Percentiles rank a stretch among this genome's conserved stretches.
Conservation (phyloP, 1,140 invertebrate species). For the Harpegnathos saltator region DNA sequence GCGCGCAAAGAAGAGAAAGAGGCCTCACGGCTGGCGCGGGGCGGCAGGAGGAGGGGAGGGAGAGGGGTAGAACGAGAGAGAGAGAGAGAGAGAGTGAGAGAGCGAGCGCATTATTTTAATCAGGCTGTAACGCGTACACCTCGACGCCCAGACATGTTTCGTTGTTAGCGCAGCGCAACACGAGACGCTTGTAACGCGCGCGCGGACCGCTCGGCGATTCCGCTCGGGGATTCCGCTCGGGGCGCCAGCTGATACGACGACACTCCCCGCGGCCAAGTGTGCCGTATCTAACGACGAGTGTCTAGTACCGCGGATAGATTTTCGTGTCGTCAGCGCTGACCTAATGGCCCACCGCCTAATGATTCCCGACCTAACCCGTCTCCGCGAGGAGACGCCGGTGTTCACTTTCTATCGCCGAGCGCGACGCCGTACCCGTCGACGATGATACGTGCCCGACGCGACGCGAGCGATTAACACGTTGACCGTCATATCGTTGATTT, state of each 20-base stretch:
- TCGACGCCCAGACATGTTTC: conserved; percentile 40
- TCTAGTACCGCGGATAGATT: conserved; percentile 44
- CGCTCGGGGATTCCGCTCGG: background rate
- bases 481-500: too few relatives aligned
- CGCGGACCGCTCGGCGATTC: background rate
- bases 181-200: conserved; percentile 31
- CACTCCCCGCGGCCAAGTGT: conserved; percentile 11
- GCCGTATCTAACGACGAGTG: conserved; percentile 11
- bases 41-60: too few relatives aligned
- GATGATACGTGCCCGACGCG: too few relatives aligned
- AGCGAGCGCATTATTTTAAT: conserved; percentile 39
- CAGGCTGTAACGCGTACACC: conserved; percentile 34
- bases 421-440: background rate
- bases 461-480: conserved; percentile 5
- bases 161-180: conserved; percentile 19
- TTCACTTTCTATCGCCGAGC: conserved; percentile 6
- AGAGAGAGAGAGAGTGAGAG: background rate
- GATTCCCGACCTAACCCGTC: too few relatives aligned
- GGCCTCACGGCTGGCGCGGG: background rate
- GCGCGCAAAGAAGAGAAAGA: conserved; percentile 21
- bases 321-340: conserved; percentile 8
- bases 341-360: too few relatives aligned
- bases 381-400: too few relatives aligned
- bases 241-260: conserved; percentile 31
- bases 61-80: conserved; percentile 26